Evolutionary conservation across 2,888 invertebrate genomes (phyloP).

Genomic region (Hirtodrosophila cameraria): DNA sequence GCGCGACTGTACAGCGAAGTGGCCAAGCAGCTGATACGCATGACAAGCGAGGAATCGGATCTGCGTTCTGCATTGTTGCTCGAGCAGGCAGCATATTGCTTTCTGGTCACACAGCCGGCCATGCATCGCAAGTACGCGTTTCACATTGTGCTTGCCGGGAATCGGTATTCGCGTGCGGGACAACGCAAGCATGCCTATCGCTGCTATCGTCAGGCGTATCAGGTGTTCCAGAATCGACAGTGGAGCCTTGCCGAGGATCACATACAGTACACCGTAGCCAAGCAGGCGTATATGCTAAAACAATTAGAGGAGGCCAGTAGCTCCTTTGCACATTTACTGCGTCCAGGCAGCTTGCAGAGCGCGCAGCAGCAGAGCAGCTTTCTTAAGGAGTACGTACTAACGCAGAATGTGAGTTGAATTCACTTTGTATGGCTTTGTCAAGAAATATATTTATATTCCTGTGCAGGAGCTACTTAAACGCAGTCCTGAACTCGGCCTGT

Average conservation of each 20-base stretch:
- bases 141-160: slow-evolving; percentile 97
- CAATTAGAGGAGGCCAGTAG: slow-evolving; percentile 88
- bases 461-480: slow-evolving; percentile 81
- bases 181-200: slow-evolving; percentile 96
- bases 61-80: slow-evolving; percentile 95
- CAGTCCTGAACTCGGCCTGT: slow-evolving; percentile 84
- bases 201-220: slow-evolving; percentile 96
- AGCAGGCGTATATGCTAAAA: slow-evolving; percentile 93
- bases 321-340: slow-evolving; percentile 91
- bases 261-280: slow-evolving; percentile 96
- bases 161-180: slow-evolving; percentile 96
- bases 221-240: slow-evolving; percentile 88
- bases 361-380: slow-evolving; percentile 91
- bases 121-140: slow-evolving; percentile 97
- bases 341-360: slow-evolving; percentile 89
- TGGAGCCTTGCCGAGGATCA: slow-evolving; percentile 98
- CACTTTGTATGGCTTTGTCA: background rate
- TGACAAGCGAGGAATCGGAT: slow-evolving; percentile 99
- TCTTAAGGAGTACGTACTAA: slow-evolving; percentile 93
- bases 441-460: background rate
- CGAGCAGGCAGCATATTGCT: slow-evolving; percentile 98
- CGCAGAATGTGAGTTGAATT: slow-evolving; percentile 89
- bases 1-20: slow-evolving; percentile 93
- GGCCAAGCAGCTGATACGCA: slow-evolving; percentile 96
- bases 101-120: slow-evolving; percentile 87